Evolutionary conservation across 2,113 vertebrate species (phyloP).

Genomic region (Enhydra lutris): DNA sequence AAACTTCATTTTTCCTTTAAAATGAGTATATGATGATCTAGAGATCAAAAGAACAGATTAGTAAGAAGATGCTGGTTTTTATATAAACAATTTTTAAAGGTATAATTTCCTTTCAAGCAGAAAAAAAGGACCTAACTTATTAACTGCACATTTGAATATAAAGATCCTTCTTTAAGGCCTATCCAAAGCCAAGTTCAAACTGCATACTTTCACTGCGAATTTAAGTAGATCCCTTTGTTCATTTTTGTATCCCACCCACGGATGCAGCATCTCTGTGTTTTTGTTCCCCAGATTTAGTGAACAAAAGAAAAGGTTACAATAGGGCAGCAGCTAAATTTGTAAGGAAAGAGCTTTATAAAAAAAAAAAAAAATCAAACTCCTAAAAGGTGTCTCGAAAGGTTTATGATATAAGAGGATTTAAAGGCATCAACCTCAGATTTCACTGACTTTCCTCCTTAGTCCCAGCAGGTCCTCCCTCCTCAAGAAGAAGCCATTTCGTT

Average conservation of each 20-base stretch:
- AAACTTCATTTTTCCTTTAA: conserved; percentile 46
- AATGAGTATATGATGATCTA: not conserved
- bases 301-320: conserved; percentile 74
- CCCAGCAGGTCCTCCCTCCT: conserved; percentile 39
- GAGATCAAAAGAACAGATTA: conserved; percentile 31
- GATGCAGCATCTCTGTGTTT: conserved; percentile 63
- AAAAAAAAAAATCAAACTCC: not conserved
- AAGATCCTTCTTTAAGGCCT: conserved; percentile 24
- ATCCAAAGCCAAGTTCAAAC: conserved; percentile 47
- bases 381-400: conserved; percentile 68
- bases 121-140: conserved; percentile 17
- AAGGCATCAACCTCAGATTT: conserved; percentile 61
- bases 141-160: conserved; percentile 9
- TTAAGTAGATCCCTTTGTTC: conserved; percentile 61
- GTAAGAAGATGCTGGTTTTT: not conserved
- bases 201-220: conserved; percentile 39
- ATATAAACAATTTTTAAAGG: not conserved
- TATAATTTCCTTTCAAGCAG: conserved; percentile 29
- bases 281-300: conserved; percentile 71
- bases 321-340: conserved; percentile 73
- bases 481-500: conserved; percentile 53
- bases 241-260: conserved; percentile 59
- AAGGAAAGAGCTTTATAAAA: conserved; percentile 56
- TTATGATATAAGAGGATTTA: conserved; percentile 65
- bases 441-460: conserved; percentile 58